These are phyloP conservation scores for Aphidoletes aphidimyza DNA, from an alignment of 2,888 invertebrate genomes.

Conservation along the genomic window DNA sequence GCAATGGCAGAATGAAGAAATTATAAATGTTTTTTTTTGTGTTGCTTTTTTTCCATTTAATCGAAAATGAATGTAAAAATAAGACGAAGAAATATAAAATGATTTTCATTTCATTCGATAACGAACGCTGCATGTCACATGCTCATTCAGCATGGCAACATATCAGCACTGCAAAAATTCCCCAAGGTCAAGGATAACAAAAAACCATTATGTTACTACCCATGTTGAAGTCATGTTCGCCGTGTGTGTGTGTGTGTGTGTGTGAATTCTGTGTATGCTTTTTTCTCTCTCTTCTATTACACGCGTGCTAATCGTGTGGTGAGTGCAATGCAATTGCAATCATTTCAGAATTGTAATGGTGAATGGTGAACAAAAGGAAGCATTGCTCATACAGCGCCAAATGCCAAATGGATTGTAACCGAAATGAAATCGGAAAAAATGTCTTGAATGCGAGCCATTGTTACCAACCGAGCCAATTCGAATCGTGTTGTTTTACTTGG, in stretches of 20 bases:
- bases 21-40: neutral
- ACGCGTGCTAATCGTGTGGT: neutral
- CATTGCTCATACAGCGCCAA: too few species aligned
- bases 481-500: neutral
- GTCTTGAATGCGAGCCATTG: constrained; percentile 25
- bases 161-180: neutral
- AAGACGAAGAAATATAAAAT: neutral
- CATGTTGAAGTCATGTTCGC: neutral
- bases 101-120: constrained; percentile 39
- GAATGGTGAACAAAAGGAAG: neutral
- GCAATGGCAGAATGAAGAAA: neutral
- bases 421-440: neutral
- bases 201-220: neutral
- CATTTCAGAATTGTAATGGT: neutral
- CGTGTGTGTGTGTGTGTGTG: too few species aligned
- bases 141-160: constrained; percentile 1
- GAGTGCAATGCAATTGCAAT: constrained; percentile 4
- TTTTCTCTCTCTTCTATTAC: neutral
- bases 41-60: neutral
- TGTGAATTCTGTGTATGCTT: neutral
- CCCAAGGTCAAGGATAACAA: constrained; percentile 44
- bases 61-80: neutral
- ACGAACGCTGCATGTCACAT: constrained; percentile 34
- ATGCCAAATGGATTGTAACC: constrained; percentile 19
- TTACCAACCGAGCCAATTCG: neutral